These are phyloP conservation scores for Gymnobelideus leadbeateri DNA, from an alignment of 2,113 vertebrate genomes.

Conservation along the genomic window DNA sequence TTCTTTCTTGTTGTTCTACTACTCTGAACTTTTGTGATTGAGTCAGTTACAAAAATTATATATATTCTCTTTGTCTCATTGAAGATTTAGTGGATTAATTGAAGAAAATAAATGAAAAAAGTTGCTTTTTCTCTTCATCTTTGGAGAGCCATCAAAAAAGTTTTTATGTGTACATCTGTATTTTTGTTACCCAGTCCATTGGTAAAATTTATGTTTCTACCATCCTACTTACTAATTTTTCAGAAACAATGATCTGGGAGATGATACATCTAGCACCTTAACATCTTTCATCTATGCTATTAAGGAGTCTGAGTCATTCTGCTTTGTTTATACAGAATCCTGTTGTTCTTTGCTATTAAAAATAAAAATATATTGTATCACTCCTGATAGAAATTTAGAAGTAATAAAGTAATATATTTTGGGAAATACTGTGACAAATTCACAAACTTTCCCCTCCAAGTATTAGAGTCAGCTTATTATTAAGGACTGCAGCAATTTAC, in stretches of 20 bases:
- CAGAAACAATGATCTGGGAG: constrained; percentile 32
- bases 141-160: not conserved
- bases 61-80: not conserved
- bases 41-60: no score
- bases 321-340: not conserved
- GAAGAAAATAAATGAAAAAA: not conserved
- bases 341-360: constrained; percentile 23
- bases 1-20: not conserved
- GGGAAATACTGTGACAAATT: not conserved
- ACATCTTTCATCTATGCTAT: not conserved
- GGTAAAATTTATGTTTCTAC: constrained; percentile 36
- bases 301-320: constrained; percentile 18
- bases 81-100: not conserved
- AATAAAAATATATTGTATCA: constrained; percentile 18
- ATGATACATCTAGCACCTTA: not conserved
- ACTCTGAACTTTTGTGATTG: constrained; percentile 9
- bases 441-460: constrained; percentile 14
- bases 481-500: not conserved
- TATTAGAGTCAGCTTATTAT: constrained; percentile 23
- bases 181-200: not conserved
- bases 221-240: constrained; percentile 5
- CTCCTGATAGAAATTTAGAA: constrained; percentile 31
- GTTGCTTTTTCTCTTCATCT: not conserved
- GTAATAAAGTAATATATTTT: constrained; percentile 36
- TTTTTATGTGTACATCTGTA: not conserved